Conservation (phyloP, 2,113 vertebrate species). For the Petaurus breviceps region DNA sequence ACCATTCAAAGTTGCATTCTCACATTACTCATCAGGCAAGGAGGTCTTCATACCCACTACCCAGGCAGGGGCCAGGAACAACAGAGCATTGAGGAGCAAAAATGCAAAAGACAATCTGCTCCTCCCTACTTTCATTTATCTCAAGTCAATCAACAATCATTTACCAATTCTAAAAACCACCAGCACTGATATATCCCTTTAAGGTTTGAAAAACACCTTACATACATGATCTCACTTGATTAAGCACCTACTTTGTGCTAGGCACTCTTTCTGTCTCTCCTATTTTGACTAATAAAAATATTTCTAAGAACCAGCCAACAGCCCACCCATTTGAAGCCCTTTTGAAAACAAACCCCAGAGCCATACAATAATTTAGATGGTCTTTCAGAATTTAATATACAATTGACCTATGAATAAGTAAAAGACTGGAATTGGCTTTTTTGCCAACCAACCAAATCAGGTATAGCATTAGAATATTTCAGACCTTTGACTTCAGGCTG, state of each 20-base stretch:
- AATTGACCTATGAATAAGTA: neutral
- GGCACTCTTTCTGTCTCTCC: neutral
- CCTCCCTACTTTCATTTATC: neutral
- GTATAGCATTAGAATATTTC: neutral
- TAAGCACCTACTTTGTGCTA: neutral
- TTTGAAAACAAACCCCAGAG: neutral
- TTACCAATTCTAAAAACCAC: neutral
- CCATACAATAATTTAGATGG: neutral
- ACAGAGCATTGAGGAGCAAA: neutral
- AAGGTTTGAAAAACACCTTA: neutral
- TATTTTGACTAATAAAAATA: neutral
- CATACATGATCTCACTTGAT: neutral
- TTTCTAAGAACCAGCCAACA: neutral
- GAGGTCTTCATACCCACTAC: rapidly evolving
- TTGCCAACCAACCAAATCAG: neutral
- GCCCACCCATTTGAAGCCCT: neutral
- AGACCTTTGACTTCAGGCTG: neutral
- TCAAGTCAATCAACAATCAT: neutral
- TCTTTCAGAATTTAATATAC: neutral
- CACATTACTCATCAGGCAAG: neutral
- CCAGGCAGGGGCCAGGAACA: neutral
- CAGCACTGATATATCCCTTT: neutral
- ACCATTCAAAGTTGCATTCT: neutral
- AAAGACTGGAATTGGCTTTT: neutral
- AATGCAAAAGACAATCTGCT: neutral